Base-by-base conservation (phyloP, 2,113 vertebrate genomes). In the Rhineura floridana region DNA sequence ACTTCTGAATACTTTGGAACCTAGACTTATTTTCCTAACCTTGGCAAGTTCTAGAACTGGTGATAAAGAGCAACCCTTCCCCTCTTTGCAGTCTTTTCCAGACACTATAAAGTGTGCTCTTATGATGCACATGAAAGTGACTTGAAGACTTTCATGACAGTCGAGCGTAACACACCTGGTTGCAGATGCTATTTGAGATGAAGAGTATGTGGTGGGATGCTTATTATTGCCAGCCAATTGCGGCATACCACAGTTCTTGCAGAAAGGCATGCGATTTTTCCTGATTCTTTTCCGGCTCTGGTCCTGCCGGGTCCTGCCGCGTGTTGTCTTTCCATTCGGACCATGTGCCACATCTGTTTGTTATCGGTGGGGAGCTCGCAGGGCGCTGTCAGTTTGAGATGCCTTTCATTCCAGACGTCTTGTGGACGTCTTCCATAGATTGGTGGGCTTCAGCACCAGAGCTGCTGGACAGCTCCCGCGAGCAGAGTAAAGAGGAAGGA, bases 381-480 rank as follows among this genome's bases (percentile, higher is more conserved):
- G n/a, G n/a, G n/a, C n/a, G n/a, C n/a, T n/a, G n/a, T n/a, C n/a
- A n/a, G n/a, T n/a, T n/a, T n/a, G n/a, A n/a, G n/a, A n/a, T 17
- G 23, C 62, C 2, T 69, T 12, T 2, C 6, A 39, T 19, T n/a
- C 19, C 2, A 62, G 30, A 50, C 39, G 13, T 33, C 59, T 36
- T 8, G 33, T 25, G 52, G 59, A 30, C 12, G 23, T 13, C 36
- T 28, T 6, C n/a, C 52, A 10, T 6, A n/a, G 9, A 48, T 4
- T 4, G 65, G 46, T n/a, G 87, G 78, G 62, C 19, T 82, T 88
- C 95, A 95, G 95, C 90, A 95, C 95, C 81, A 4, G 1, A 17
- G 42, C 2, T 0, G 12, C 28, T 0, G 94, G 88, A 95, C 93
- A 95, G 94, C 92, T 91, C 96, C 94, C 70, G 80, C 85, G 87